A percentile compares a stretch with the other conserved stretches of the same genome.
Conservation (phyloP, 1,140 invertebrate species). For the Drosophila ambigua region DNA sequence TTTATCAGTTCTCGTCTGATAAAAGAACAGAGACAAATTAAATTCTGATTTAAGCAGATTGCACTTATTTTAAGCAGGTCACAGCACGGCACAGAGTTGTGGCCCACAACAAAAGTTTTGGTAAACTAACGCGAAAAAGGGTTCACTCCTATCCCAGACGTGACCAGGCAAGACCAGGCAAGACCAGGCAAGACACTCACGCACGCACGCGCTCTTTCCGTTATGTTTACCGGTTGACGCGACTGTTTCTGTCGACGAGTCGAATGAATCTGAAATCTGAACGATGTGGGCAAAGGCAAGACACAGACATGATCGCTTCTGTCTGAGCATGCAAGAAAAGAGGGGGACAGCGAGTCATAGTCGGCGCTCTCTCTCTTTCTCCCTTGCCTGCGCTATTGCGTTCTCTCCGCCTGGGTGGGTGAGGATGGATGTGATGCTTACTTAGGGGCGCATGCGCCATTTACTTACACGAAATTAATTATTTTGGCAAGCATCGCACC, state of each 20-base stretch:
- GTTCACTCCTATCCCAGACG: constrained; percentile 13
- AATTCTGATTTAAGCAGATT: constrained; percentile 4
- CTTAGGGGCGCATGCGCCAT: constrained; percentile 56
- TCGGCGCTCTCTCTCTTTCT: not conserved
- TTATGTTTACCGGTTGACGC: constrained; percentile 33
- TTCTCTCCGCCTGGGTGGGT: constrained; percentile 7
- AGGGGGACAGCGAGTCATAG: not conserved
- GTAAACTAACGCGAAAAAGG: constrained; percentile 19
- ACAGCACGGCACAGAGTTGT: constrained; percentile 17
- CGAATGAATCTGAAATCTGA: constrained; percentile 68
- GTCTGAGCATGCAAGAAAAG: constrained; percentile 26
- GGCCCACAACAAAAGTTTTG: constrained; percentile 13
- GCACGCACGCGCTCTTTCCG: constrained; percentile 59
- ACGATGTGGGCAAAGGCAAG: constrained; percentile 10
- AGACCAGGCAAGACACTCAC: constrained; percentile 1
- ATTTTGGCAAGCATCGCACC: constrained; percentile 37
- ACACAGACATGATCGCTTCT: constrained; percentile 8
- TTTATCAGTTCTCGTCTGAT: constrained; percentile 52
- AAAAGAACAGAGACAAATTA: constrained; percentile 8
- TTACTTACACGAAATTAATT: constrained; percentile 41
- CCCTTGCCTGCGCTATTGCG: not conserved
- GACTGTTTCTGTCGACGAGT: constrained; percentile 47
- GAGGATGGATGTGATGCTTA: constrained; percentile 24
- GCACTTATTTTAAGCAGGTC: constrained; percentile 40
- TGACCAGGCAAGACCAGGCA: too few species aligned